phyloP scores from a whole-genome alignment of 2,113 vertebrate species.

The Trematocara marginatum region DNA sequence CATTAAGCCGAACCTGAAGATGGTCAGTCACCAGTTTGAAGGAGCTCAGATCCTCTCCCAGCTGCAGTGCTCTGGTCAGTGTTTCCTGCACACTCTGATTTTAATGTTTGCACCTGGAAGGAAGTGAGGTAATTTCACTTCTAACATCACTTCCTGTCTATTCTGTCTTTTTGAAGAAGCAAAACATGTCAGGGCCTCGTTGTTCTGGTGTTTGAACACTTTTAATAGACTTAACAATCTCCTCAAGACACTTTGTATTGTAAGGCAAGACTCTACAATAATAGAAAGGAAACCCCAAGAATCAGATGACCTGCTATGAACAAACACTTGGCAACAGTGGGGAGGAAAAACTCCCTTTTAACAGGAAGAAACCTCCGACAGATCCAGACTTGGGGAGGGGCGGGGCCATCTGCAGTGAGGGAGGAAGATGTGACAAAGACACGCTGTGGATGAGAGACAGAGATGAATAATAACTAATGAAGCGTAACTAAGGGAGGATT shows the following conservation, averaged over 20 bases:
- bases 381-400: not conserved
- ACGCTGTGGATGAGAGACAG: not conserved
- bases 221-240: not conserved
- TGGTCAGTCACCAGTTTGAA: slow-evolving; percentile 94
- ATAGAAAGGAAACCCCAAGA: not conserved
- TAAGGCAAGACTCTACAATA: not conserved
- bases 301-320: not conserved
- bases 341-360: not conserved
- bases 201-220: not conserved
- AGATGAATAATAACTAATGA: not conserved
- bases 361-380: not conserved
- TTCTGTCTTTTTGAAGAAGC: not conserved
- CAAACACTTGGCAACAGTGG: not conserved
- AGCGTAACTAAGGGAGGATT: not conserved
- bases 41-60: slow-evolving; percentile 96
- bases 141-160: not conserved
- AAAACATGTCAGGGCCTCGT: not conserved
- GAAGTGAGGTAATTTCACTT: not conserved
- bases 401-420: not conserved
- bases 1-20: slow-evolving; percentile 98
- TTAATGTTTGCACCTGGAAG: not conserved
- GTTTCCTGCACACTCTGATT: not conserved
- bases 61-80: slow-evolving; percentile 94
- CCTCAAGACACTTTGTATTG: not conserved
- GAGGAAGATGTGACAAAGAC: not conserved